phyloP scores from a whole-genome alignment of 2,797 vertebrate genomes.

The Centroberyx gerrardi region DNA sequence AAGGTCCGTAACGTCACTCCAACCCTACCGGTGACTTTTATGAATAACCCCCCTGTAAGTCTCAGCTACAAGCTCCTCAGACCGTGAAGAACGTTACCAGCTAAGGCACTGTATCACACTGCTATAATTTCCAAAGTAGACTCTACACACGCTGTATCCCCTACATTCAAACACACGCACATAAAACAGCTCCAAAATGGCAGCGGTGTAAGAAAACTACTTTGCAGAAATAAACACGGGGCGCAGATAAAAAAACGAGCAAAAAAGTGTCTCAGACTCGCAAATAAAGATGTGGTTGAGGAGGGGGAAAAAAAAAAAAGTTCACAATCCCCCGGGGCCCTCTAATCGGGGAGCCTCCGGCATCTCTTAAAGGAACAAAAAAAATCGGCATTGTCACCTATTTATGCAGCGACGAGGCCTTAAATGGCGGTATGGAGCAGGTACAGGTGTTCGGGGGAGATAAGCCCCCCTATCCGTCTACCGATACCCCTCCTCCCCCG shows the following conservation, averaged over 20 bases:
- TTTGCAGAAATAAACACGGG: background rate
- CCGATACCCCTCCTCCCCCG: conserved; percentile 24
- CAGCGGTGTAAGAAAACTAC: background rate
- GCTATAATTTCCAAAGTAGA: background rate
- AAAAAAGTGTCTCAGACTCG: conserved; percentile 1
- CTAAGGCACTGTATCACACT: no score
- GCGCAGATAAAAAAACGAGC: background rate
- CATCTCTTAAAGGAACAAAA: conserved; percentile 78
- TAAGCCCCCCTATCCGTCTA: conserved; percentile 65
- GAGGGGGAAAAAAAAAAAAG: conserved; percentile 16
- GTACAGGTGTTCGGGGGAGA: conserved; percentile 75
- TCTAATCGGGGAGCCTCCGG: conserved; percentile 55
- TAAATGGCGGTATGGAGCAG: conserved; percentile 73
- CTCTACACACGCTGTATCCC: background rate
- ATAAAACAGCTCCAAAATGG: background rate
- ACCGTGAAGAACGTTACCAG: no score
- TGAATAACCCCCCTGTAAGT: no score
- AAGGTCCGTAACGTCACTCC: no score
- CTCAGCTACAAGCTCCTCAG: no score
- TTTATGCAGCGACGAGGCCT: conserved; percentile 74
- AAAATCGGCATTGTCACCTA: conserved; percentile 79
- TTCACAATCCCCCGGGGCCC: conserved; percentile 27
- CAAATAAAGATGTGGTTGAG: conserved; percentile 29
- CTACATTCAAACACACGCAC: background rate
- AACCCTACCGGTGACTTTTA: no score